phyloP scores from a whole-genome alignment of 2,888 invertebrate species.

The Oligia latruncula region DNA sequence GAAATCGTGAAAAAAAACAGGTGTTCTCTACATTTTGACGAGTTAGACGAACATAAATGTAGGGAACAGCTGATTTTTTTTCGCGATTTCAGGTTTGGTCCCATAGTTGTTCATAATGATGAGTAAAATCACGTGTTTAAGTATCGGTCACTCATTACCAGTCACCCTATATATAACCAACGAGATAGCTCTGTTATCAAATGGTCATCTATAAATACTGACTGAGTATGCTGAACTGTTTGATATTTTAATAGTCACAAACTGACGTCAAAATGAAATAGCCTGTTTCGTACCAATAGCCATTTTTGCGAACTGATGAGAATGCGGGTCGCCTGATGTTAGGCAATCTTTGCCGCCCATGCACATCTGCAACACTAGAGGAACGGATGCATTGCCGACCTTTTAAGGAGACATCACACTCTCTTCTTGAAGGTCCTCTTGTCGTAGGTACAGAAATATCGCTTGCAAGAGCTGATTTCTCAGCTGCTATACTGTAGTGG shows the following conservation, averaged over 20 bases:
- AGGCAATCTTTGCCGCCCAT: conserved; percentile 21
- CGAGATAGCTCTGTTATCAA: no score
- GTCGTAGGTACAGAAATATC: neutral
- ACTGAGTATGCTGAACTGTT: neutral
- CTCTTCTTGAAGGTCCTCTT: conserved; percentile 1
- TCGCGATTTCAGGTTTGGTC: no score
- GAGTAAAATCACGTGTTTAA: no score
- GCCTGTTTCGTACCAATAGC: neutral
- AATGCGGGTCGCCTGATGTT: neutral
- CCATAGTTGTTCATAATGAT: no score
- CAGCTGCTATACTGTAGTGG: neutral
- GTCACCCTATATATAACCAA: no score
- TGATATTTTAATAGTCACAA: neutral
- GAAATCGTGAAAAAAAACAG: no score
- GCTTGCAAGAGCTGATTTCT: neutral
- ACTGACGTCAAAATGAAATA: no score
- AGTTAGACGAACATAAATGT: no score
- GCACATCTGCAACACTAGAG: neutral
- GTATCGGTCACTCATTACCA: no score
- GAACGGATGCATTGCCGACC: conserved; percentile 2
- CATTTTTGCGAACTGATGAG: neutral
- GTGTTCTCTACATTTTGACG: no score
- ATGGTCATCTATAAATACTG: neutral
- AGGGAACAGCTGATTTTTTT: no score
- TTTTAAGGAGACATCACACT: conserved; percentile 13